Evolutionary conservation across 2,888 invertebrate species (phyloP), one percentile per base, ranked within the genome.

Genomic region (Morinoia aosen): DNA sequence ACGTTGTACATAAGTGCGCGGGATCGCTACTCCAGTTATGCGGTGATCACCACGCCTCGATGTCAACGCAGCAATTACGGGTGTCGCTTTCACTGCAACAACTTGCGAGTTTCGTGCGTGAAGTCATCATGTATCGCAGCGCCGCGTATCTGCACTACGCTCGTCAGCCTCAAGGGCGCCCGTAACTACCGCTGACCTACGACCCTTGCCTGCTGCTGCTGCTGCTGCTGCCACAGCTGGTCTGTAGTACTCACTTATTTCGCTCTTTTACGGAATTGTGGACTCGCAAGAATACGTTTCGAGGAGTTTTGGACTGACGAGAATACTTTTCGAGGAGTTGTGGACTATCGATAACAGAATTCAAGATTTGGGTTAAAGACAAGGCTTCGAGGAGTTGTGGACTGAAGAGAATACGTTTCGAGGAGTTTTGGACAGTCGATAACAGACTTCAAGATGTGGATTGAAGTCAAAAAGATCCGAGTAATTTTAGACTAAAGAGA

Each of bases 41-140:
- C 25, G 33, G 33, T 33, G 76, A 76, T 76, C 76, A 76, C 76
- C 76, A 16, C 76, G 33, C 76, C 76, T 76, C 76, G 25, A 76
- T 33, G 76, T 76, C 25, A 33, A 76, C 76, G 76, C 33, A 76
- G 76, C 76, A 76, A 76, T 19, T 76, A 76, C 33, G 19, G 25
- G 76, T 19, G 76, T 76, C 10, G 76, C 76, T 76, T 76, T 76
- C 76, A 76, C 76, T 33, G 33, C 76, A 76, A 76, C 19, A 16
- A 76, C 76, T 76, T 33, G 76, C 76, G 25, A 76, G 76, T 76
- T 76, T 76, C 76, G 76, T 76, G 76, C 76, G 76, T 76, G 76
- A 76, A 76, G 76, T 76, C 76, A 76, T 76, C 76, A 76, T 76
- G 76, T 19, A 19, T 76, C 76, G 76, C 76, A 76, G 76, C 76